Base-by-base conservation (phyloP, 2,888 invertebrate species). In the Melanchra persicariae region DNA sequence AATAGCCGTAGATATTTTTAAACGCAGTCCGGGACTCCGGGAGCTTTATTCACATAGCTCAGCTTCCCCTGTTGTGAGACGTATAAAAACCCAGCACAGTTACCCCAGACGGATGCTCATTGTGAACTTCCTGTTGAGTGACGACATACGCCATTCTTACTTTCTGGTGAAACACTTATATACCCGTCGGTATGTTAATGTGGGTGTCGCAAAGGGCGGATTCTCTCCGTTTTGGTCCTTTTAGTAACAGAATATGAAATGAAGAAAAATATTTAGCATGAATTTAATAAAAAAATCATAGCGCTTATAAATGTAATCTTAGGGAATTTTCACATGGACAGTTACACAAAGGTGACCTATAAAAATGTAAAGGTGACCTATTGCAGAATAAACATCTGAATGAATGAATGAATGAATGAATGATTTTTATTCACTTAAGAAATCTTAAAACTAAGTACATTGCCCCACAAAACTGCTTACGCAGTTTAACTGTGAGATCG, bases 311-410 rank as follows among this genome's bases (percentile, higher is more conserved):
- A 70, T 43, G 62, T 57, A 79, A 83, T 81, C 55, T 72, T 37
- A 55, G 24, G 72, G 68, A 55, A 68, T 75, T 40, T 67, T 67
- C 37, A 65, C 70, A 61, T 64, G 68, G 72, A 62, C 74, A 80
- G 47, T 5, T 49, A 5, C 0, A 87, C 86, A 87, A 84, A 84
- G 61, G 43, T 54, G 52, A 77, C 68, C 76, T 71, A 8, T 12
- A 34, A 34, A 34, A 7, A 30, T 30, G 30, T n/a, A n/a, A 30
- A 30, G 30, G n/a, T n/a, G n/a, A n/a, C n/a, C 34, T 34, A 9
- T 34, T 34, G 34, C 5, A 34, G 34, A 8, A 34, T 34, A 34
- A 34, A 34, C 34, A 34, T 34, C 34, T 30, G n/a, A n/a, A n/a
- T n/a, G n/a, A n/a, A n/a, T n/a, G n/a, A n/a, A n/a, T n/a, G n/a